A percentile compares a stretch with the other conserved stretches of the same genome.
Conservation (phyloP, 2,113 vertebrate genomes). For the Anguilla rostrata region DNA sequence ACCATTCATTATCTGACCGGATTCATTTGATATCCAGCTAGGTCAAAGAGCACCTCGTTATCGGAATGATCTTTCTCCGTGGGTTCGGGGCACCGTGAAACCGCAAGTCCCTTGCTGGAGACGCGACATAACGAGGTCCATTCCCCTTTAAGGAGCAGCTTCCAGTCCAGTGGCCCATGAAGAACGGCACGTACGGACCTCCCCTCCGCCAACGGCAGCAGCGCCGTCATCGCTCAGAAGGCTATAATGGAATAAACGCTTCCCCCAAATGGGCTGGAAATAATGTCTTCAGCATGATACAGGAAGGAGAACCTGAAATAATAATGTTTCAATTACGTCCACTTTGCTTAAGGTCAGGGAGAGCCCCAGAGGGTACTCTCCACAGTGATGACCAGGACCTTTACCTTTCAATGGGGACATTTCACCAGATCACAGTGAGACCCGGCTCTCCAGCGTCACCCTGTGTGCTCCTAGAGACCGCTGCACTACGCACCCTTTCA, state of each 20-base stretch:
- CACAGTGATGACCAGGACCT: not conserved
- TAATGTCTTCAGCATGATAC: slow-evolving; percentile 7
- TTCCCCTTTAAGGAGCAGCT: not conserved
- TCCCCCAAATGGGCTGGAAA: slow-evolving; percentile 10
- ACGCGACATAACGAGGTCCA: not conserved
- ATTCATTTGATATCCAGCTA: slow-evolving; percentile 37
- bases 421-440: not conserved
- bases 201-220: not conserved
- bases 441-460: not conserved
- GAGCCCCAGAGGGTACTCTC: not conserved
- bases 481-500: not conserved
- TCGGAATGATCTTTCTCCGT: slow-evolving; percentile 20
- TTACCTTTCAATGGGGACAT: slow-evolving; percentile 2
- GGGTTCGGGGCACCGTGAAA: slow-evolving; percentile 28
- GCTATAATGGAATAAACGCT: slow-evolving; percentile 46
- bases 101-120: not conserved
- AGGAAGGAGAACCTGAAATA: not conserved
- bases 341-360: slow-evolving; percentile 23
- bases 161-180: not conserved
- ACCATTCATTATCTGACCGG: slow-evolving; percentile 44
- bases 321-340: slow-evolving; percentile 18
- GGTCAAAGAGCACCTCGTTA: slow-evolving; percentile 51
- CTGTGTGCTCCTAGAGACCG: not conserved
- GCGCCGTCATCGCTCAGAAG: slow-evolving; percentile 31
- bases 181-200: slow-evolving; percentile 29